phyloP scores from a whole-genome alignment of 2,113 vertebrate species.

The Serilophus lunatus region DNA sequence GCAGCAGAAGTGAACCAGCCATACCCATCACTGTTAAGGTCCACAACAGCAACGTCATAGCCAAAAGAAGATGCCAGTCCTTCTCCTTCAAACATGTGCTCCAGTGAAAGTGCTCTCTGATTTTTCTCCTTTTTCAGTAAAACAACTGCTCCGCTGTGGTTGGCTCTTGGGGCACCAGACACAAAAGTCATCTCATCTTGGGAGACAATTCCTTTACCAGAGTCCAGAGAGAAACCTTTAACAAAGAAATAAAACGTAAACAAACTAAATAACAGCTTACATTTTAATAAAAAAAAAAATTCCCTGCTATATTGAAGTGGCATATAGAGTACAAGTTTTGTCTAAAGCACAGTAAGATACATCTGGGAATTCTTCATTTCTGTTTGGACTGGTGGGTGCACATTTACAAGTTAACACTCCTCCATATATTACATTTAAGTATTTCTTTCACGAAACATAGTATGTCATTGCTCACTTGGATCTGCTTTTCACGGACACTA shows the following conservation, averaged over 20 bases:
- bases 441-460: not conserved
- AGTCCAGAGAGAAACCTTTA: constrained; percentile 93
- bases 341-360: not conserved
- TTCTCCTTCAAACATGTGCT: constrained; percentile 85
- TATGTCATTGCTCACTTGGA: not conserved
- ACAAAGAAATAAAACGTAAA: not conserved
- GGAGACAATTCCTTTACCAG: constrained; percentile 84
- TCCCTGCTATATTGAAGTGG: constrained; percentile 58
- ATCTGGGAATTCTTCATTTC: not conserved
- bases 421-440: not conserved
- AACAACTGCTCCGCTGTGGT: constrained; percentile 92
- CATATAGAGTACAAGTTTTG: not conserved
- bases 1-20: not conserved
- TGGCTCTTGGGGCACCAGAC: constrained; percentile 92
- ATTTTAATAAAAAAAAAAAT: not conserved
- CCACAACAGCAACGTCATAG: constrained; percentile 92
- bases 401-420: not conserved
- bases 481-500: not conserved
- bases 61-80: constrained; percentile 95
- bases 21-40: constrained; percentile 92
- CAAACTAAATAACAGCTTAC: not conserved
- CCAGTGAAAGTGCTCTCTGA: constrained; percentile 77
- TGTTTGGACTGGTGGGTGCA: not conserved
- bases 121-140: constrained; percentile 80
- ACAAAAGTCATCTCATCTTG: constrained; percentile 86